Conservation (phyloP, 2,888 invertebrate genomes). For the Scaptodrosophila latifasciaeformis region DNA sequence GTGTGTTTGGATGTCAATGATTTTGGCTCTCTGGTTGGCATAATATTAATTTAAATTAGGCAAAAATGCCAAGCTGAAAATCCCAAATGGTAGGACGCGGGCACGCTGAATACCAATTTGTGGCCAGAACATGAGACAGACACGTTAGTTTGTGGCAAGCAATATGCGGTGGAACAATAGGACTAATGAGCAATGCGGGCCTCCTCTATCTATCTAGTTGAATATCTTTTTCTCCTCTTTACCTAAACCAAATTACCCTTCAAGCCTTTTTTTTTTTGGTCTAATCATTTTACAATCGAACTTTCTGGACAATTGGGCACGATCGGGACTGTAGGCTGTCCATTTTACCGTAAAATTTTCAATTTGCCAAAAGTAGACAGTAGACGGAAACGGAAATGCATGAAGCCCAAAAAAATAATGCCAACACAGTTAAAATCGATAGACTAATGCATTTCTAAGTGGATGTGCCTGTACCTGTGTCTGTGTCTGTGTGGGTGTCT, state of each 20-base stretch:
- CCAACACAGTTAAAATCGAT: too few relatives aligned
- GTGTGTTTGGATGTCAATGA: constrained; percentile 7
- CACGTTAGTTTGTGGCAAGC: too few relatives aligned
- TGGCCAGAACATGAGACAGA: neutral
- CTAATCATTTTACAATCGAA: constrained; percentile 44
- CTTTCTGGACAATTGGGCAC: neutral
- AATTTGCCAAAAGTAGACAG: constrained; percentile 32
- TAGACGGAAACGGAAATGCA: constrained; percentile 26
- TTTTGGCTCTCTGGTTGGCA: constrained; percentile 37
- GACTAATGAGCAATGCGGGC: constrained; percentile 33
- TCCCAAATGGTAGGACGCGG: constrained; percentile 1
- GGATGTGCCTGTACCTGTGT: neutral
- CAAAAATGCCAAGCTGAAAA: constrained; percentile 26
- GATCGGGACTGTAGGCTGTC: too few relatives aligned
- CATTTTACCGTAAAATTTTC: constrained; percentile 43
- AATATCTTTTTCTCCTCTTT: too few relatives aligned
- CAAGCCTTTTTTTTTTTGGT: neutral
- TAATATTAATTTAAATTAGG: constrained; percentile 69
- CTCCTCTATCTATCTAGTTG: constrained; percentile 33
- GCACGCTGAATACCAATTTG: constrained; percentile 27
- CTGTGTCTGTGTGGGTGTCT: constrained; percentile 6
- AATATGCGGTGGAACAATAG: too few relatives aligned
- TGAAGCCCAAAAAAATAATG: too few relatives aligned
- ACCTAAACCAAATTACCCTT: neutral
- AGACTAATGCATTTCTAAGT: too few relatives aligned